Conservation (phyloP, 92 coral and sea anemone species). For the Heliopora coerulea region DNA sequence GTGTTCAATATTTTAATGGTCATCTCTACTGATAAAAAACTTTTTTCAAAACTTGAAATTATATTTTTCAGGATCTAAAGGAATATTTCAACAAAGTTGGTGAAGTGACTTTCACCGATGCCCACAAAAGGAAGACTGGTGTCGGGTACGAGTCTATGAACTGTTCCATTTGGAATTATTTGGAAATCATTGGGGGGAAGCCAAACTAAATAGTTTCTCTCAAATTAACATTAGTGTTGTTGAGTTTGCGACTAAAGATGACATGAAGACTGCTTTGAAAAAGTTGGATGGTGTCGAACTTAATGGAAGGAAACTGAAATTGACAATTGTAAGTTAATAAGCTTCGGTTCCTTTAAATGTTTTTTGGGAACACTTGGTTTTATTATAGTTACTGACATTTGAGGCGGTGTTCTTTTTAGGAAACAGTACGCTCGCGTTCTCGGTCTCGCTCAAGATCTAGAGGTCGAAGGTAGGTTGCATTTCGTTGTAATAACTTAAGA, state of each 20-base stretch:
- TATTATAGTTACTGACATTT: not conserved
- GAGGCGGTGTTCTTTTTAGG: no score
- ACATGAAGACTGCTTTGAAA: constrained; percentile 92
- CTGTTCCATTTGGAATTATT: no score
- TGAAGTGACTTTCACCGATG: constrained; percentile 98
- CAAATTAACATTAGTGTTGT: constrained; percentile 63
- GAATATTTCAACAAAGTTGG: constrained; percentile 91
- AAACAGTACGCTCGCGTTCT: constrained; percentile 43
- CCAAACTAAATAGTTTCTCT: not conserved
- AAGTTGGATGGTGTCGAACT: constrained; percentile 90
- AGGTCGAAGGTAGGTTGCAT: constrained; percentile 15
- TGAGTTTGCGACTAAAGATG: constrained; percentile 89
- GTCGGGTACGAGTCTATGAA: constrained; percentile 71
- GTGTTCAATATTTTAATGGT: no score
- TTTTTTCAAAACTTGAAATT: not conserved
- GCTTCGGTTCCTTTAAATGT: not conserved
- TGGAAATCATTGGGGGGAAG: not conserved
- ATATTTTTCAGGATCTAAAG: constrained; percentile 78
- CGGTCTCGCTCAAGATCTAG: constrained; percentile 73
- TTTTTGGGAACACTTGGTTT: not conserved
- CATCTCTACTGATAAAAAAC: no score
- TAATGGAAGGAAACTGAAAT: constrained; percentile 79
- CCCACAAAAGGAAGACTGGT: constrained; percentile 91
- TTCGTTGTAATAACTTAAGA: no score
- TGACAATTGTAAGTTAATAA: constrained; percentile 71